phyloP scores from a whole-genome alignment of 2,888 invertebrate genomes.

The Ochropleura leucogaster region DNA sequence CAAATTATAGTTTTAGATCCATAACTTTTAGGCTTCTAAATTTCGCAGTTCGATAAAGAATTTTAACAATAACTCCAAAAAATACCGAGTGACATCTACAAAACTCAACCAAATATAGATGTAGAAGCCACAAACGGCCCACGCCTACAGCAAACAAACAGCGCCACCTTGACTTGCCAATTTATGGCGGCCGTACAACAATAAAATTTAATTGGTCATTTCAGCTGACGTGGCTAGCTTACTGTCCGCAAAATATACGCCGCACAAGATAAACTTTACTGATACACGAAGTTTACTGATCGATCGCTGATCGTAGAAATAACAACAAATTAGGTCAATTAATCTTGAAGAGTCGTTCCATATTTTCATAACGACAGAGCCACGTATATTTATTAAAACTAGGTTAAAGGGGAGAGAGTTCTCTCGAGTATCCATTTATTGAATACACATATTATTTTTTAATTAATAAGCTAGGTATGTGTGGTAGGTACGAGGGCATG shows the following conservation, averaged over 20 bases:
- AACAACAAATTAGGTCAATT: constrained; percentile 36
- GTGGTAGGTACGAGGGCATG: constrained; percentile 64
- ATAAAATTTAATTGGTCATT: constrained; percentile 67
- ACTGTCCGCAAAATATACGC: constrained; percentile 54
- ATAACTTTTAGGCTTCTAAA: neutral
- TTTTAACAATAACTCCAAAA: constrained; percentile 9
- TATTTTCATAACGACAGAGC: constrained; percentile 8
- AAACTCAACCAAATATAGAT: constrained; percentile 38
- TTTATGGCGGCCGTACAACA: constrained; percentile 60
- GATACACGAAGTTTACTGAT: constrained; percentile 37
- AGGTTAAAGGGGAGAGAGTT: constrained; percentile 16
- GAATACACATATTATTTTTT: constrained; percentile 39
- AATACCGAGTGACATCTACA: constrained; percentile 21
- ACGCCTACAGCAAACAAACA: constrained; percentile 55
- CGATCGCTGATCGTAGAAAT: constrained; percentile 29
- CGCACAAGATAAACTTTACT: constrained; percentile 29
- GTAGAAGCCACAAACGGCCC: constrained; percentile 43
- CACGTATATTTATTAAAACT: constrained; percentile 27
- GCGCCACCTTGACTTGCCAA: constrained; percentile 65
- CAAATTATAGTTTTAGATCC: neutral
- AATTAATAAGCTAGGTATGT: constrained; percentile 58
- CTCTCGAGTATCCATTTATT: constrained; percentile 18
- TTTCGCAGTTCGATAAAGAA: neutral
- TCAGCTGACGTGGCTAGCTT: constrained; percentile 47
- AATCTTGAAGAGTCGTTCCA: constrained; percentile 11